Base-by-base conservation (phyloP, 2,888 invertebrate species). In the Chymomyza procnemis region DNA sequence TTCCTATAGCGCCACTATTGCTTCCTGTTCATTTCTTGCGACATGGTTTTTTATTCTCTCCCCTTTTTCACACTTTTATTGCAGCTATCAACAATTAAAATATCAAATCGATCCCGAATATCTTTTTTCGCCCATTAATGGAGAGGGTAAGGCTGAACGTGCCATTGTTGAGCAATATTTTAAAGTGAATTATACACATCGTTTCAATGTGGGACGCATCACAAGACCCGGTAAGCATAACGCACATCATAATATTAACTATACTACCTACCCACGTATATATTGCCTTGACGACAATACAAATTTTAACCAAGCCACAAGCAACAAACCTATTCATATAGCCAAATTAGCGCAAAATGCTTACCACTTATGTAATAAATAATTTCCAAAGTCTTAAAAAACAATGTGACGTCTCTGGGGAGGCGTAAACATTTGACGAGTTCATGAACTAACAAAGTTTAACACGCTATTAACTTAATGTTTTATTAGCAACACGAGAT, bases 21-120 rank as follows among this genome's bases (percentile, higher is more conserved):
- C 57, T 22, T n/a, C 18, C n/a, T 30, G 14, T 8, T 47, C 47
- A 47, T 1, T 47, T 26, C 26, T 26, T 26, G 5, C 6, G 6
- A 6, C 12, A 58, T 60, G 41, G 3, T 59, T 8, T 63, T 16
- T 56, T 50, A 41, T 46, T 41, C 30, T 50, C 60, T n/a, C n/a
- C n/a, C n/a, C n/a, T n/a, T n/a, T n/a, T n/a, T n/a, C n/a, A n/a
- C n/a, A n/a, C n/a, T n/a, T n/a, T 75, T 46, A 54, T 4, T 46
- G 66, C 72, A 91, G 91, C 61, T 96, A 95, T 91, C 97, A 97
- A 91, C 93, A 94, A 89, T 93, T 97, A 68, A 92, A 95, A 89
- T 97, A 97, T 91, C 96, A 97, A 92, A 97, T 97, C 92, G 97
- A 97, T 91, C 97, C 97, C 0, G 97, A 97, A 90, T 97, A 97